Evolutionary conservation across 1,140 invertebrate genomes (phyloP).

Genomic region (Paralvinella palmiformis): DNA sequence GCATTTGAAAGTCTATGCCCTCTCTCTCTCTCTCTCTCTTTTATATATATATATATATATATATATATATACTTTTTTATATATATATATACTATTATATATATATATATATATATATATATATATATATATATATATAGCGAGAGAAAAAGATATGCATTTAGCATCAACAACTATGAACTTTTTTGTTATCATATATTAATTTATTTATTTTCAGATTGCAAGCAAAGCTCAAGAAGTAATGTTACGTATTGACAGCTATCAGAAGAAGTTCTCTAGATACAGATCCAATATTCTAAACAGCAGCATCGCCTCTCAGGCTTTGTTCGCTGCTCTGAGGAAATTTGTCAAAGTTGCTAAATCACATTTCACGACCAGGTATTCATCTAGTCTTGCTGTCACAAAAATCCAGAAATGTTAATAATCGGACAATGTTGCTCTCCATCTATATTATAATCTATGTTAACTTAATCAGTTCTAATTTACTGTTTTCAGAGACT

Average conservation of each 20-base stretch:
- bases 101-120: not conserved
- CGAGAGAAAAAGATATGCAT: not conserved
- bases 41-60: not conserved
- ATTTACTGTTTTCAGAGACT: slow-evolving; percentile 46
- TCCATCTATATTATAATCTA: not conserved
- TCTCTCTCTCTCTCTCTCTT: not conserved
- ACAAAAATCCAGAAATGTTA: not conserved
- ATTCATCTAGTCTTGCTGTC: not conserved
- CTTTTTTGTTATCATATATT: not conserved
- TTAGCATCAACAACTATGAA: not conserved
- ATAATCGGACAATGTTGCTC: not conserved
- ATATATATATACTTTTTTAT: not conserved
- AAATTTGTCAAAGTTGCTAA: slow-evolving; percentile 28
- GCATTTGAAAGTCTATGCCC: not conserved
- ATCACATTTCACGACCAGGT: slow-evolving; percentile 27
- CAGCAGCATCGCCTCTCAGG: slow-evolving; percentile 30
- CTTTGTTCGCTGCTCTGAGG: slow-evolving; percentile 31
- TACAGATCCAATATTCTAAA: slow-evolving; percentile 34
- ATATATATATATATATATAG: not conserved
- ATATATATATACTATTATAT: not conserved
- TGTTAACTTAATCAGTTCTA: not conserved
- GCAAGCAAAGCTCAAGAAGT: slow-evolving; percentile 25
- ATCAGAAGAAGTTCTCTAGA: slow-evolving; percentile 37
- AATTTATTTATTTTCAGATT: slow-evolving; percentile 25
- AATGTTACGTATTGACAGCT: slow-evolving; percentile 38